phyloP scores from a whole-genome alignment of 2,888 invertebrate species.

The Drosophila pseudotakahashii region DNA sequence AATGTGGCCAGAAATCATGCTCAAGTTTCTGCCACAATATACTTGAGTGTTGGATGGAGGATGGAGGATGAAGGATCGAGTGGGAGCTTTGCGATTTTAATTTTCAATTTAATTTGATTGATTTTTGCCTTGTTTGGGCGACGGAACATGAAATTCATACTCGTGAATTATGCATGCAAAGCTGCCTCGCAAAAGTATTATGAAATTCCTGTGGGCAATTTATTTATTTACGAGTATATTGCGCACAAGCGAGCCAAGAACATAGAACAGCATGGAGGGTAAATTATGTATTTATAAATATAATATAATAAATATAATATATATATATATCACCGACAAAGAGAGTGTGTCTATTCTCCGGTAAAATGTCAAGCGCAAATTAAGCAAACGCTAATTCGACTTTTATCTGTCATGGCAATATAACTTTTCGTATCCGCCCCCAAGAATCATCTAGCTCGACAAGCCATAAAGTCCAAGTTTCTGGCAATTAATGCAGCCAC shows the following conservation, averaged over 20 bases:
- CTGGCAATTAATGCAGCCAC: constrained; percentile 72
- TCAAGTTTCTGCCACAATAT: constrained; percentile 14
- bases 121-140: constrained; percentile 57
- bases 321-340: background rate
- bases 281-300: constrained; percentile 12
- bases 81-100: constrained; percentile 60
- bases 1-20: constrained; percentile 17
- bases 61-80: background rate
- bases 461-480: constrained; percentile 69
- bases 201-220: constrained; percentile 56
- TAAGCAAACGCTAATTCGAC: constrained; percentile 59
- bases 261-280: constrained; percentile 9
- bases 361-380: constrained; percentile 50
- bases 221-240: constrained; percentile 55
- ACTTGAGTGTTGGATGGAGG: background rate
- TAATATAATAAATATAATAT: background rate
- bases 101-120: constrained; percentile 75
- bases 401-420: constrained; percentile 54
- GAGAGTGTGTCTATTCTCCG: constrained; percentile 3
- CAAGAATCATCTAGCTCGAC: constrained; percentile 29
- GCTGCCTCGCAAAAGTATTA: constrained; percentile 60
- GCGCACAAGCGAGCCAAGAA: constrained; percentile 12
- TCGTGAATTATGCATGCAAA: constrained; percentile 66
- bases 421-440: constrained; percentile 34
- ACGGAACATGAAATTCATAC: constrained; percentile 58